phyloP scores from a whole-genome alignment of 1,140 invertebrate genomes.

The Sycophaga agraensis region DNA sequence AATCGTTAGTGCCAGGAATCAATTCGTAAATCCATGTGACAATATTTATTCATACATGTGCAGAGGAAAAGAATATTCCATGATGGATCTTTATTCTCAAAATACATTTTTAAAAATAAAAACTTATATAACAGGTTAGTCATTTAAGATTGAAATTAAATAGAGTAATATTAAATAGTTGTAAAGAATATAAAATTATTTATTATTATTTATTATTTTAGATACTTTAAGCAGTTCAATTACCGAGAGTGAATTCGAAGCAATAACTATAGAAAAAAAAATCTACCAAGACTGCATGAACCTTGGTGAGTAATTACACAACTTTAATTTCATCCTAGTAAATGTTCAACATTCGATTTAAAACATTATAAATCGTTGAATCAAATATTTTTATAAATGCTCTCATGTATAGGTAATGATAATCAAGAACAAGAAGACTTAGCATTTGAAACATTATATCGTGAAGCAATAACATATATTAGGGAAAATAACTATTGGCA shows the following conservation, averaged over 20 bases:
- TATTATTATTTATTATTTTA: slow-evolving; percentile 1
- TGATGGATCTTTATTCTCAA: too few relatives aligned
- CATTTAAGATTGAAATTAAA: too few relatives aligned
- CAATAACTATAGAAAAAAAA: not conserved
- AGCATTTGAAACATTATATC: not conserved
- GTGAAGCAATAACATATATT: not conserved
- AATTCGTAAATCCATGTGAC: not conserved
- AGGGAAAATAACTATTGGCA: not conserved
- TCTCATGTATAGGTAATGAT: not conserved
- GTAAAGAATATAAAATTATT: too few relatives aligned
- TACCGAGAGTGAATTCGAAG: not conserved
- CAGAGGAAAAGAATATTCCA: not conserved
- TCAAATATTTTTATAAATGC: too few relatives aligned
- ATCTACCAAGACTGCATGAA: slow-evolving; percentile 1
- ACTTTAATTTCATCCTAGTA: too few relatives aligned
- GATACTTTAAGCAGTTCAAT: not conserved
- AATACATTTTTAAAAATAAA: too few relatives aligned
- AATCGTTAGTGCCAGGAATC: not conserved
- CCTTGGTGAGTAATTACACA: slow-evolving; percentile 5
- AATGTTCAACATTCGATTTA: too few relatives aligned
- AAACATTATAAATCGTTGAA: too few relatives aligned
- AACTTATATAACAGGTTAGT: too few relatives aligned
- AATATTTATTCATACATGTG: not conserved
- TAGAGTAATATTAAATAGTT: too few relatives aligned
- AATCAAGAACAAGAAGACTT: not conserved